Evolutionary conservation across 2,888 invertebrate species (phyloP).

Genomic region (Drosophila fulvimacula): DNA sequence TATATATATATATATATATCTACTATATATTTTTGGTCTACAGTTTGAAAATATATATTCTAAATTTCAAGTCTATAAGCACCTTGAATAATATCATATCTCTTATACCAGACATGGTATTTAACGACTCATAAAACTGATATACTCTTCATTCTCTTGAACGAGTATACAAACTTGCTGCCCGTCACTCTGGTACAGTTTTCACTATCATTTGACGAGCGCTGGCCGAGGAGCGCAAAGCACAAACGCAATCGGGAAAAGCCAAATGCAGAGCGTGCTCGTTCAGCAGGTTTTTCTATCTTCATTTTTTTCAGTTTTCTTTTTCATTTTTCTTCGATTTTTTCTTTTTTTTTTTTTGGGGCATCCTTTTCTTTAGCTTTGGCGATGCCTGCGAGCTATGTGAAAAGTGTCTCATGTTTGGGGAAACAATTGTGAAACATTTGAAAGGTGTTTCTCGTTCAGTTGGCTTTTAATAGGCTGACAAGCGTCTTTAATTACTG

Average conservation of each 20-base stretch:
- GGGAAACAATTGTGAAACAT: conserved; percentile 52
- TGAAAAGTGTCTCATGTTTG: conserved; percentile 54
- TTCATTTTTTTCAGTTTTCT: conserved; percentile 10
- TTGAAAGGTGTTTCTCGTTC: conserved; percentile 71
- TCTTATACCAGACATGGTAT: background rate
- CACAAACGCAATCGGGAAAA: conserved; percentile 38
- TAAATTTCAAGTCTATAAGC: background rate
- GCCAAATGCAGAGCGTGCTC: conserved; percentile 59
- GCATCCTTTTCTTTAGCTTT: conserved; percentile 35
- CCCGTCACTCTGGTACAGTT: conserved; percentile 58
- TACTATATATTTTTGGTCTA: too few relatives aligned
- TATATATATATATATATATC: too few relatives aligned
- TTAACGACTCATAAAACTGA: background rate
- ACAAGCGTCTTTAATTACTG: conserved; percentile 37
- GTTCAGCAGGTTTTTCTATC: conserved; percentile 39
- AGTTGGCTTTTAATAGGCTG: conserved; percentile 23
- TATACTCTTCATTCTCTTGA: background rate
- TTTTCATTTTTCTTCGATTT: conserved; percentile 1
- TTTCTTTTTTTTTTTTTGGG: conserved; percentile 3
- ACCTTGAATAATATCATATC: background rate
- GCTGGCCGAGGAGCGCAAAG: conserved; percentile 10
- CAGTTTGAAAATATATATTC: background rate
- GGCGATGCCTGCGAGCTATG: conserved; percentile 19
- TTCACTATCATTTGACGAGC: conserved; percentile 67
- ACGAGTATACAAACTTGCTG: conserved; percentile 36